Base-by-base conservation (phyloP, 2,797 vertebrate genomes). In the Paguma larvata region DNA sequence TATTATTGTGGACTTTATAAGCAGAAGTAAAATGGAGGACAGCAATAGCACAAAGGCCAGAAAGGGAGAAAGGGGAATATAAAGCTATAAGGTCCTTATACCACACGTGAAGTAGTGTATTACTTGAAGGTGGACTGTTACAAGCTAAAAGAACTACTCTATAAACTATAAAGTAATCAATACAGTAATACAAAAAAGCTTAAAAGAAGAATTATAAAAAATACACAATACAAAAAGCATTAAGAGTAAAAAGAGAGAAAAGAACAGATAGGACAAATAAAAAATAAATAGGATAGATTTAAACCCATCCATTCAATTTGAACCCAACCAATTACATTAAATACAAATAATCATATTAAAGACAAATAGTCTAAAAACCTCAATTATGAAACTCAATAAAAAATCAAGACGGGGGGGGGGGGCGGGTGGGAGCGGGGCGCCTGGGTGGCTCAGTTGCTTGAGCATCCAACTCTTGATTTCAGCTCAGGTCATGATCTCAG, bases 171-270 rank as follows among this genome's bases (percentile, higher is more conserved):
- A 84, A 38, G 70, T 4, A 83, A 72, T 30, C 90, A 85, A 18
- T 85, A 65, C 89, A 63, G 23, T 65, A 75, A 85, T 70, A 32
- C 9, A 62, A 79, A 84, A 73, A 41, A 51, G 4, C 62, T 78
- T 79, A 25, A 90, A 89, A 67, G 15, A 27, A 30, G 25, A 90
- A 91, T 18, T 12, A 7, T 46, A 63, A 85, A 70, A 84, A 91
- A 21, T 62, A 91, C 11, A 79, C 25, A 79, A 67, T 46, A 46
- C 72, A 72, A 53, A 94, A 91, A 48, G 44, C 41, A 63, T 12
- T 85, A 62, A 46, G 48, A 88, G 38, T 89, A 83, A 44, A 94
- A 82, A 89, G 32, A 82, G 41, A 85, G 11, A 86, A 62, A 80
- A 44, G 9, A 53, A 53, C 9, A 79, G 10, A 72, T 18, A 68